These are phyloP conservation scores for Drosophila arawakana DNA, from an alignment of 1,140 invertebrate genomes.

Conservation along the genomic window DNA sequence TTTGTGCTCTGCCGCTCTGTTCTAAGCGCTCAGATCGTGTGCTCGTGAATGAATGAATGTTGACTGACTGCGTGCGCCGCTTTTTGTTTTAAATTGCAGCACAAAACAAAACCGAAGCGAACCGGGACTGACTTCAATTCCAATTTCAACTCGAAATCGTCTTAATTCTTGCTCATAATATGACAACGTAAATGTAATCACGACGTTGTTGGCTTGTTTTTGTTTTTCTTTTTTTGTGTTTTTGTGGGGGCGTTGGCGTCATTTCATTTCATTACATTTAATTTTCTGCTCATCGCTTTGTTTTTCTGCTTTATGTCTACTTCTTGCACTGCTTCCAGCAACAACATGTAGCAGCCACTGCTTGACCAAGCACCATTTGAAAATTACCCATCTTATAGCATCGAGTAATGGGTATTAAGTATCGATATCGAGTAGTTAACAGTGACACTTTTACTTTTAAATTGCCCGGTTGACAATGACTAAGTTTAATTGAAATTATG, in stretches of 20 bases:
- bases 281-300: background rate
- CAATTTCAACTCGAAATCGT: slow-evolving; percentile 28
- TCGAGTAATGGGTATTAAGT: too few relatives aligned
- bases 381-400: slow-evolving; percentile 34
- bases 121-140: slow-evolving; percentile 6
- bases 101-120: slow-evolving; percentile 21
- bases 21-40: slow-evolving; percentile 73
- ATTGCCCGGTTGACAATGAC: slow-evolving; percentile 19
- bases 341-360: slow-evolving; percentile 13
- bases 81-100: slow-evolving; percentile 69
- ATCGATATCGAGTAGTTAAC: too few relatives aligned
- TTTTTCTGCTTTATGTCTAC: background rate
- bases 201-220: slow-evolving; percentile 5
- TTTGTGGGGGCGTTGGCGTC: slow-evolving; percentile 38
- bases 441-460: too few relatives aligned
- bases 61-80: slow-evolving; percentile 47
- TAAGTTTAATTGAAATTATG: slow-evolving; percentile 9
- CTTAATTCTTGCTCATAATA: slow-evolving; percentile 48
- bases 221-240: slow-evolving; percentile 5
- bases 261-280: slow-evolving; percentile 1
- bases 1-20: slow-evolving; percentile 52
- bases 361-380: slow-evolving; percentile 36
- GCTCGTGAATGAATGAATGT: slow-evolving; percentile 75
- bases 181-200: slow-evolving; percentile 44
- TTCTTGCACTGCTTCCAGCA: slow-evolving; percentile 31